These are phyloP conservation scores for Brevimyrus niger DNA, from an alignment of 2,113 vertebrate species.

Conservation along the genomic window DNA sequence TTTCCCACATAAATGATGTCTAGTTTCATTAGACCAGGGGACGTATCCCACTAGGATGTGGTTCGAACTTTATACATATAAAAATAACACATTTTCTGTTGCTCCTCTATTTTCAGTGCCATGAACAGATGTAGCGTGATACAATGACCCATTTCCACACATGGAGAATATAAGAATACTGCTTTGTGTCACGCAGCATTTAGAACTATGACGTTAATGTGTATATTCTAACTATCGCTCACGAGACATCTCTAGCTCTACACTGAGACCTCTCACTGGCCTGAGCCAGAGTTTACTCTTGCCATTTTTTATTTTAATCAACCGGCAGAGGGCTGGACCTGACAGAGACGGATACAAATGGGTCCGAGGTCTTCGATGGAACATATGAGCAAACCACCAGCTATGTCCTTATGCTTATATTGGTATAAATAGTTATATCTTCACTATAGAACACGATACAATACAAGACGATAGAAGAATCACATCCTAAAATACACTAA, in stretches of 20 bases:
- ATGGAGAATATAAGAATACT: background rate
- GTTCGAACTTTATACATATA: background rate
- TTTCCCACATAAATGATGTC: background rate
- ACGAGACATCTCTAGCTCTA: background rate
- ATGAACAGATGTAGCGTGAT: background rate
- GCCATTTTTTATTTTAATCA: background rate
- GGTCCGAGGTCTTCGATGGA: background rate
- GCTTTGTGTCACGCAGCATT: background rate
- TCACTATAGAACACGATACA: background rate
- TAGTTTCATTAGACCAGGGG: background rate
- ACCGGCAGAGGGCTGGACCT: background rate
- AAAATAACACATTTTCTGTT: background rate
- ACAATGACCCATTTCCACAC: background rate
- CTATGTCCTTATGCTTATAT: background rate
- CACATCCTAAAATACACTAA: background rate
- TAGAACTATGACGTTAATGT: background rate
- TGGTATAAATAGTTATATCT: background rate
- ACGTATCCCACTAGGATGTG: background rate
- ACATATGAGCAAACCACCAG: background rate
- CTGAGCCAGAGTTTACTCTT: background rate
- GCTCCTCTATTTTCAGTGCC: background rate
- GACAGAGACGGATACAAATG: background rate
- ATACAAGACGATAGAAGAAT: background rate
- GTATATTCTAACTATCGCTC: background rate
- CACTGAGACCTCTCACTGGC: background rate